Base-by-base conservation (phyloP, 2,113 vertebrate species). In the Platichthys flesus region DNA sequence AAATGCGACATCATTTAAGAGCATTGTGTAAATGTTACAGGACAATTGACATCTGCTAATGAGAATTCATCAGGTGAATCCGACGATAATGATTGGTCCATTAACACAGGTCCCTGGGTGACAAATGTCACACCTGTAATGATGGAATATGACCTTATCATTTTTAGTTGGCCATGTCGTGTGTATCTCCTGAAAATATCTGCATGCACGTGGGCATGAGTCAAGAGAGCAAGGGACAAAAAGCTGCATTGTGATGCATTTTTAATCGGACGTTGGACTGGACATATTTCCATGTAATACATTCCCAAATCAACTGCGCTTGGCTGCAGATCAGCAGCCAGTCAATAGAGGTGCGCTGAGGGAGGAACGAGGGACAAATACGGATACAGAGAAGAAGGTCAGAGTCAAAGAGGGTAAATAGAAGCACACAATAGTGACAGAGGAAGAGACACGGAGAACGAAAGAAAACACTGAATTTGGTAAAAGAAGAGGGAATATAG, bases 241-340 rank as follows among this genome's bases (percentile, higher is more conserved):
- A 24, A 73, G 52, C 66, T 71, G 67, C 79, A 77, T 57, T 13
- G 24, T 85, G 42, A 89, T 86, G 83, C 75, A 79, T 88, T 76
- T 90, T 87, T 87, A 84, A 87, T 84, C 45, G 49, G 67, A 71
- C 67, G 75, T 66, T 81, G 87, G 76, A 77, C 70, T 81, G 87
- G 78, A 77, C 70, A 77, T 73, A 67, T 88, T 90, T 85, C 68
- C 51, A 77, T 35, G 59, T 87, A 85, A 90, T 78, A 61, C 79
- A 88, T 82, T 72, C 83, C 74, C 42, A 63, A 58, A 76, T 70
- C 60, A 86, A 79, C 40, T 3, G 40, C 12, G 40, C 65, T 14
- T 74, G 65, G 71, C 71, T 72, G 21, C 49, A 61, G 77, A 84
- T 91, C 79, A 83, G 69, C 66, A 26, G 2, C n/a, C 40, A 40